These are phyloP conservation scores for Euphysa ruthae DNA, from an alignment of 30 jellyfish, hydroid and myxozoan species.

Conservation along the genomic window DNA sequence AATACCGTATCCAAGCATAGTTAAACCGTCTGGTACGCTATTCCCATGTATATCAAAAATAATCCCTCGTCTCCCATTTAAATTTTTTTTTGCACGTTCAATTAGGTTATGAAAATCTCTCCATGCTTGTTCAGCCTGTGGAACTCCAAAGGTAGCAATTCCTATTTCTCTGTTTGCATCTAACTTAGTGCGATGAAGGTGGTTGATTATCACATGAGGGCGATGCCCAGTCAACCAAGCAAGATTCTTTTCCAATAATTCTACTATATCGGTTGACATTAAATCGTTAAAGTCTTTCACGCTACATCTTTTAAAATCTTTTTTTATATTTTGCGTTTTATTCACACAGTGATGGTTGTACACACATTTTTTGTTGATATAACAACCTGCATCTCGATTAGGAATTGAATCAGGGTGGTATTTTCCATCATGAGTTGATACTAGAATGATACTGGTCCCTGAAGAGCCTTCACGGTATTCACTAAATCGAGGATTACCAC, in stretches of 20 bases:
- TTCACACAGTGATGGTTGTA: slow-evolving; percentile 11
- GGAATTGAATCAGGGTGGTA: slow-evolving; percentile 8
- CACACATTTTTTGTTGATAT: slow-evolving; percentile 14
- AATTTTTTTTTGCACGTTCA: background rate
- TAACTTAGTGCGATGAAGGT: slow-evolving; percentile 3
- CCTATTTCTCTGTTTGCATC: slow-evolving; percentile 8
- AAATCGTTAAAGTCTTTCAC: background rate
- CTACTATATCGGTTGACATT: background rate
- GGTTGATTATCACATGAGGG: slow-evolving; percentile 4
- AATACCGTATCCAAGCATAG: slow-evolving; percentile 8
- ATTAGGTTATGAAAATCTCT: slow-evolving; percentile 15
- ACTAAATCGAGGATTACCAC: slow-evolving; percentile 15
- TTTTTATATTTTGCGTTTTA: background rate
- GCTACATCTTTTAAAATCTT: background rate
- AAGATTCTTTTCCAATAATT: background rate
- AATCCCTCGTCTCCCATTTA: slow-evolving; percentile 11
- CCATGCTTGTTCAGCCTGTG: slow-evolving; percentile 19
- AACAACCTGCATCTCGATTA: slow-evolving; percentile 31
- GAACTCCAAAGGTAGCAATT: slow-evolving; percentile 10
- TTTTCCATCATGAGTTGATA: slow-evolving; percentile 26
- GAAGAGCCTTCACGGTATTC: slow-evolving; percentile 30
- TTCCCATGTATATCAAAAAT: slow-evolving; percentile 9
- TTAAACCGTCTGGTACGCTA: background rate
- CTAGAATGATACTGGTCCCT: slow-evolving; percentile 4
- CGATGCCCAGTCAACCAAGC: slow-evolving; percentile 5